phyloP scores from a whole-genome alignment of 2,888 invertebrate genomes.

The Andrena marginata region DNA sequence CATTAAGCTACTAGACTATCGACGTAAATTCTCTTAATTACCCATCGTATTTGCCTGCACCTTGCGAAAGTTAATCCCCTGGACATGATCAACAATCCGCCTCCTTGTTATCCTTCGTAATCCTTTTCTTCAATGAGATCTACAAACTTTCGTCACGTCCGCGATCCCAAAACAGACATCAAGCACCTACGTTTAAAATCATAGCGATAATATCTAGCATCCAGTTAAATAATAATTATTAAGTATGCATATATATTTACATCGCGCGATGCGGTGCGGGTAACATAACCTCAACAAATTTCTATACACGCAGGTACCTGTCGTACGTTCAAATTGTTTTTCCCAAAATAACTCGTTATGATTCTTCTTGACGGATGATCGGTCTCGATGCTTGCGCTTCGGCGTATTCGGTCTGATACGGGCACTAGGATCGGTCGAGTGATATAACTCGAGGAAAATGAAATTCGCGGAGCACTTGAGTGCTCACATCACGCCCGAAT shows the following conservation, averaged over 20 bases:
- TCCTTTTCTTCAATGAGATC: neutral
- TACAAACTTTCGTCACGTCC: neutral
- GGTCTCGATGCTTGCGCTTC: neutral
- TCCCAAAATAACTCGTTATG: constrained; percentile 52
- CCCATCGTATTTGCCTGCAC: constrained; percentile 48
- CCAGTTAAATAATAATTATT: neutral
- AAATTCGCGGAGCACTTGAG: constrained; percentile 96
- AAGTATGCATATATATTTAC: constrained; percentile 7
- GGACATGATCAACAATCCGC: constrained; percentile 32
- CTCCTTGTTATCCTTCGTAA: neutral
- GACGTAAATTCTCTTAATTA: constrained; percentile 35
- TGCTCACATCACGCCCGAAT: constrained; percentile 96
- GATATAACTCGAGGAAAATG: constrained; percentile 86
- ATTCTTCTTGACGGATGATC: constrained; percentile 27
- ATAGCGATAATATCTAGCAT: neutral
- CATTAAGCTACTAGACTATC: neutral
- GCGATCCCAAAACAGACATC: neutral
- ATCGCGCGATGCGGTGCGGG: neutral
- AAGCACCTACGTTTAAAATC: neutral
- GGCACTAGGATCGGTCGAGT: neutral
- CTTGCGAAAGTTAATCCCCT: constrained; percentile 15
- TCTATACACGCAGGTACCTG: constrained; percentile 23
- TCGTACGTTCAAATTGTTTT: constrained; percentile 6
- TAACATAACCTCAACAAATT: constrained; percentile 44
- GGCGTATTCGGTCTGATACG: constrained; percentile 17